Evolutionary conservation across 2,797 vertebrate species (phyloP), one percentile per base, ranked within the genome.

Genomic region (Bradypus variegatus): DNA sequence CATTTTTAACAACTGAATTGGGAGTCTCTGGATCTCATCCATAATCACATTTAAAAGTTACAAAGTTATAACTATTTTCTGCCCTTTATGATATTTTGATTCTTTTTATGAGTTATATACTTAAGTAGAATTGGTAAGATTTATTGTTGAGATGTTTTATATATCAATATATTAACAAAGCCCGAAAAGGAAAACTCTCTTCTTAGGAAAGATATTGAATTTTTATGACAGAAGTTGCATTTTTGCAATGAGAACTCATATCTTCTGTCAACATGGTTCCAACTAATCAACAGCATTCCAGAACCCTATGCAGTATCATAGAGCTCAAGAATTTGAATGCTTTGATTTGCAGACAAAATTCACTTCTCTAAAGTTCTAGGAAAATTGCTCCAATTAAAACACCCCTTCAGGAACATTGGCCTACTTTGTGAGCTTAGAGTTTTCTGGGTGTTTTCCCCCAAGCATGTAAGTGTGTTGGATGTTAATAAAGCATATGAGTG

Each of bases 341-440:
- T 64, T 89, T 72, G 50, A 69, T 82, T 92, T 91, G 27, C 67
- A 91, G 93, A 85, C 19, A 31, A 73, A 62, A 31, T 31, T 88
- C 55, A 50, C 19, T 95, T 77, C 77, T 92, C 87, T 91, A 48
- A 92, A 88, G 38, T 93, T 45, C 23, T 77, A 19, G 65, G 79
- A 84, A 48, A 50, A 53, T 58, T 16, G 19, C 18, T 38, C 72
- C 78, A 82, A 70, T 5, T 27, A 64, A 84, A 87, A 86, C 55
- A 70, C 27, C 55, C 73, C 69, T 86, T 50, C 29, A 77, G n/a
- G 45, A 45, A 53, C 12, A 41, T 55, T 3, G 1, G 62, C 7
- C 53, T 5, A 14, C 89, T 77, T 86, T 78, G 4, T 88, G 72
- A 91, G 23, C 89, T 81, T 77, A 16, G 33, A 76, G 65, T 79